Percentiles rank a stretch among this genome's conserved stretches.
phyloP scores from a whole-genome alignment of 2,888 invertebrate genomes.

The Antheraea yamamai region DNA sequence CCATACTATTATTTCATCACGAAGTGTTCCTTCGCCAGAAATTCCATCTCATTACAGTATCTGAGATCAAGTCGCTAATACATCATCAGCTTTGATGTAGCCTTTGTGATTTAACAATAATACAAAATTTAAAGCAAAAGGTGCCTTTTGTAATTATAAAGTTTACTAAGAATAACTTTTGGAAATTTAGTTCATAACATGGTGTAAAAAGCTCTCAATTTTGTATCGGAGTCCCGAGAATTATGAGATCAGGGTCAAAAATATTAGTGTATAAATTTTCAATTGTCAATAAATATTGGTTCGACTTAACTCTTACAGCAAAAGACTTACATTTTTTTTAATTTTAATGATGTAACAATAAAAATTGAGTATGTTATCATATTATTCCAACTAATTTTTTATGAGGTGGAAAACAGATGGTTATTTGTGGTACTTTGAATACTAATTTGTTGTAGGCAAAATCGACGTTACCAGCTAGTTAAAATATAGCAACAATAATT shows the following conservation, averaged over 20 bases:
- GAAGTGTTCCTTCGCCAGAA: no score
- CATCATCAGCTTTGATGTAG: no score
- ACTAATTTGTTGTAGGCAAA: neutral
- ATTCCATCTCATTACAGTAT: no score
- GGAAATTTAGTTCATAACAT: no score
- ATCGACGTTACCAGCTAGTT: neutral
- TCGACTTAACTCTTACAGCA: neutral
- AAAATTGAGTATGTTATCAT: neutral
- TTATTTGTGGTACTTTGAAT: neutral
- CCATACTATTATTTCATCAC: no score
- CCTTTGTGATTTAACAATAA: no score
- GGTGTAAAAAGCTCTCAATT: no score
- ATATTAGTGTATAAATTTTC: neutral
- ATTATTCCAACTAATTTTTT: neutral
- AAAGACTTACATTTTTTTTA: neutral
- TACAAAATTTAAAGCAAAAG: neutral
- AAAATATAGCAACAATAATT: neutral
- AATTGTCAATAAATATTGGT: neutral
- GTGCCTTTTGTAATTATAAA: no score
- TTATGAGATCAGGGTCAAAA: neutral
- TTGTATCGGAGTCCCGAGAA: neutral
- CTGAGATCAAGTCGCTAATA: no score
- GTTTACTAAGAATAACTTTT: no score
- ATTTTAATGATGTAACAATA: neutral
- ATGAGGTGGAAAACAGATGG: neutral